A percentile compares a stretch with the other conserved stretches of the same genome.
Evolutionary conservation across 1,140 invertebrate genomes (phyloP).

Genomic region (Anadara kagoshimensis): DNA sequence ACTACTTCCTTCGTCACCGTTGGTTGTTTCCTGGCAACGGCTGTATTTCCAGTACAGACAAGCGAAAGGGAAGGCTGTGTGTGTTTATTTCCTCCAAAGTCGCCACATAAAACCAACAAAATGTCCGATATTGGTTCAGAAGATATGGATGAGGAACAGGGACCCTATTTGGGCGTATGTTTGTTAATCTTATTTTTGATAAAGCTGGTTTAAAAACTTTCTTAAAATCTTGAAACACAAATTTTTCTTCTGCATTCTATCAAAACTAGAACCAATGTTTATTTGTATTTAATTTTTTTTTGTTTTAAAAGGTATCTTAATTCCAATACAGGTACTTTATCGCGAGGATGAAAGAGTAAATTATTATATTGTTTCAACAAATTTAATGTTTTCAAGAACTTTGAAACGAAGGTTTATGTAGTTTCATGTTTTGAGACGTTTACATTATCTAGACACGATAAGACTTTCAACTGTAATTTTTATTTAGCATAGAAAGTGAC

Average conservation of each 20-base stretch:
- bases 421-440: too few species aligned
- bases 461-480: too few species aligned
- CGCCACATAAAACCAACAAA: conserved; percentile 38
- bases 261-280: background rate
- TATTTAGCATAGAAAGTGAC: too few species aligned
- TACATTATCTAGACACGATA: too few species aligned
- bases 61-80: too few species aligned
- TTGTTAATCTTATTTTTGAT: background rate
- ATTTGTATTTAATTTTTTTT: background rate
- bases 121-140: conserved; percentile 70
- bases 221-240: background rate
- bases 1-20: too few species aligned
- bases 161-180: conserved; percentile 67
- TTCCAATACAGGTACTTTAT: background rate
- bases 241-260: too few species aligned
- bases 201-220: background rate
- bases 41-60: too few species aligned
- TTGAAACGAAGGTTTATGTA: too few species aligned
- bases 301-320: background rate
- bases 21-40: too few species aligned
- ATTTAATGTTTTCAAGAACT: too few species aligned
- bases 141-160: conserved; percentile 69
- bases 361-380: too few species aligned
- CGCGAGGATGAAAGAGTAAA: background rate
- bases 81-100: background rate